Conservation (phyloP, 2,888 invertebrate genomes). For the Tenthredo distinguenda region DNA sequence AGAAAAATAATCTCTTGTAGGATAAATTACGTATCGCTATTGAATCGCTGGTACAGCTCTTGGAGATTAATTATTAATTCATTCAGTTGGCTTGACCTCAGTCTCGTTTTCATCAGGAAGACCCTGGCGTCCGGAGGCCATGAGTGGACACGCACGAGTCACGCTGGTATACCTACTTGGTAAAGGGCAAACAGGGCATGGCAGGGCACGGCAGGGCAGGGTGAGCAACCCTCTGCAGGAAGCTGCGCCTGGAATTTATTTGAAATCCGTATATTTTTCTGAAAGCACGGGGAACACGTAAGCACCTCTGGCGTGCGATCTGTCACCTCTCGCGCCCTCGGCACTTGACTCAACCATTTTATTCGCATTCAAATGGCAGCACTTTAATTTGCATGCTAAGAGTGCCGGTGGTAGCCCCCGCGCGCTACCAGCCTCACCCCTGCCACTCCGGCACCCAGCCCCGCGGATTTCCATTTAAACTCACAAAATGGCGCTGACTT, state of each 20-base stretch:
- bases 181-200: not conserved
- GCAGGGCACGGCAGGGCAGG: not conserved
- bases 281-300: constrained; percentile 63
- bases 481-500: constrained; percentile 77
- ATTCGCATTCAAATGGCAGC: constrained; percentile 77
- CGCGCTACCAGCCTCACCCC: constrained; percentile 62
- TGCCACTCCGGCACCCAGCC: constrained; percentile 62
- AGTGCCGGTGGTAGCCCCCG: constrained; percentile 69
- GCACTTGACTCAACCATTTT: constrained; percentile 70
- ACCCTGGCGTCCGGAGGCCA: constrained; percentile 10
- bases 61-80: not conserved
- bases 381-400: constrained; percentile 79
- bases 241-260: constrained; percentile 50
- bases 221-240: constrained; percentile 25
- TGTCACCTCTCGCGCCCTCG: constrained; percentile 65
- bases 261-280: constrained; percentile 50
- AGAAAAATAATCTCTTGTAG: not conserved
- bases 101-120: not conserved
- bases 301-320: constrained; percentile 71
- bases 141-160: constrained; percentile 16
- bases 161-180: not conserved
- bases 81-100: not conserved
- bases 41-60: not conserved
- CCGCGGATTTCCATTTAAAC: constrained; percentile 77
- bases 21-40: not conserved